phyloP scores from a whole-genome alignment of 2,797 vertebrate species.

The Hylomyscus alleni region DNA sequence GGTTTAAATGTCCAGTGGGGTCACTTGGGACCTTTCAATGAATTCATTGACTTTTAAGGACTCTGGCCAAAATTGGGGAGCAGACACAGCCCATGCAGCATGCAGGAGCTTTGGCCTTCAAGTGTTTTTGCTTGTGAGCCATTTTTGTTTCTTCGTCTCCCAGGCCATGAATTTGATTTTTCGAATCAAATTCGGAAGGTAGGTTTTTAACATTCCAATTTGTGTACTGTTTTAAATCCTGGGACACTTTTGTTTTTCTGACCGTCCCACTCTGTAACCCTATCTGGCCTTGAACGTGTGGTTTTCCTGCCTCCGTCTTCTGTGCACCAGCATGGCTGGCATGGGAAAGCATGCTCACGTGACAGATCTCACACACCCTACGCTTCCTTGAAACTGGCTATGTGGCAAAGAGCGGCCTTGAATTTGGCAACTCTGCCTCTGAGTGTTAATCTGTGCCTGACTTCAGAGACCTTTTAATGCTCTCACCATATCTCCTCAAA shows the following conservation, averaged over 20 bases:
- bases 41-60: slow-evolving; percentile 26
- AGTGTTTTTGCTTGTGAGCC: neutral
- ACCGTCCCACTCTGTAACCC: neutral
- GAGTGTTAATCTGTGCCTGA: neutral
- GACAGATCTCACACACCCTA: neutral
- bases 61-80: neutral
- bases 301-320: neutral
- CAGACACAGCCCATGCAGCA: neutral
- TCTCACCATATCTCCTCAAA: neutral
- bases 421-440: neutral
- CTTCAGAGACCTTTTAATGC: neutral
- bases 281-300: neutral
- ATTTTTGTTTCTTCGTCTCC: neutral
- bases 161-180: neutral
- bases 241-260: neutral
- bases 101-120: neutral
- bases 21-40: neutral
- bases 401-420: neutral
- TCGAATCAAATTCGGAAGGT: neutral
- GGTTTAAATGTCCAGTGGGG: neutral
- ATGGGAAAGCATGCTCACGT: neutral
- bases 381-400: neutral
- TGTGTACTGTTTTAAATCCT: neutral
- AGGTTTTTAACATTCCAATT: neutral
- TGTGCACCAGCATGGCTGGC: neutral